A percentile compares a stretch with the other conserved stretches of the same genome.
Conservation (phyloP, 2,888 invertebrate species). For the Tanytarsus gracilentus region DNA sequence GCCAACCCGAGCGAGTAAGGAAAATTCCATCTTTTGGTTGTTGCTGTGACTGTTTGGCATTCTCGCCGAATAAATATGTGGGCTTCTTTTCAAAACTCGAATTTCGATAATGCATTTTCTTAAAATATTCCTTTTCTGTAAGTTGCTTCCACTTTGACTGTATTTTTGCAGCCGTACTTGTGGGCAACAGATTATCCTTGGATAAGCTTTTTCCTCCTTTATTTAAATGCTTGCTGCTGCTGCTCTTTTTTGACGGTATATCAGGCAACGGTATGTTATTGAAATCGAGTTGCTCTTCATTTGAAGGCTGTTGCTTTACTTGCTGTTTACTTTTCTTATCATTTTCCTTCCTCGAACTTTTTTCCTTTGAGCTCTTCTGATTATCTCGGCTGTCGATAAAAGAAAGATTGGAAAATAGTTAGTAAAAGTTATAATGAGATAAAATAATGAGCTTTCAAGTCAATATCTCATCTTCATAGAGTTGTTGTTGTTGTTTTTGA, state of each 20-base stretch:
- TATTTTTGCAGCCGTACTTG: constrained; percentile 13
- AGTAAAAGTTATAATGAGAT: too few relatives aligned
- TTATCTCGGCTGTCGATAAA: too few relatives aligned
- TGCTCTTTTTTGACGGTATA: constrained; percentile 39
- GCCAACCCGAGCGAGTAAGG: constrained; percentile 45
- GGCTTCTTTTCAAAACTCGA: constrained; percentile 35
- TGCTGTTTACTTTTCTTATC: constrained; percentile 1
- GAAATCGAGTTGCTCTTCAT: constrained; percentile 34
- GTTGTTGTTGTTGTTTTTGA: too few relatives aligned
- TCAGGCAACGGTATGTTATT: constrained; percentile 41
- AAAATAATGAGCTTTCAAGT: too few relatives aligned
- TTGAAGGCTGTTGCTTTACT: constrained; percentile 19
- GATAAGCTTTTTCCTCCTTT: constrained; percentile 26
- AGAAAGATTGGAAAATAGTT: too few relatives aligned
- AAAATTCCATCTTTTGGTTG: constrained; percentile 38
- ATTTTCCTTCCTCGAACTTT: not conserved
- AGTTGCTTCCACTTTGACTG: constrained; percentile 27
- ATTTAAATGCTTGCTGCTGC: constrained; percentile 33
- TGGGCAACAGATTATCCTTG: constrained; percentile 18
- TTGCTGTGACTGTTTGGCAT: constrained; percentile 20
- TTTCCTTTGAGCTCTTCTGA: not conserved
- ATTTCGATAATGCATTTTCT: constrained; percentile 42
- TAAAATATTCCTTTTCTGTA: constrained; percentile 30
- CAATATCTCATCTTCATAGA: too few relatives aligned
- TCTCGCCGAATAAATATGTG: constrained; percentile 42